These are phyloP conservation scores for Proales similis DNA, from an alignment of 1,140 invertebrate genomes.

Conservation along the genomic window DNA sequence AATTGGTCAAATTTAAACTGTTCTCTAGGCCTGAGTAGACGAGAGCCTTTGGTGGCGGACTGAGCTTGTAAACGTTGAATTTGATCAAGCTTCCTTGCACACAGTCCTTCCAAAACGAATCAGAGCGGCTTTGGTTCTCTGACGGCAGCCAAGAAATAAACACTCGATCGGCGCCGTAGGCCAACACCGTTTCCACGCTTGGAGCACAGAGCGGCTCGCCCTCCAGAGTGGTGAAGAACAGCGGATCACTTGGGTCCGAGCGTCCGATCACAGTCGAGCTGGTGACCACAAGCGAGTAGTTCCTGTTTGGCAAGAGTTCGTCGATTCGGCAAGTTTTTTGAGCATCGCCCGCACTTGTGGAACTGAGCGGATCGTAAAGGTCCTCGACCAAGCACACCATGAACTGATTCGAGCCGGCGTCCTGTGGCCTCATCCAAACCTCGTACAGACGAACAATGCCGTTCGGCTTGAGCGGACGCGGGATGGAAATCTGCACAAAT, in stretches of 20 bases:
- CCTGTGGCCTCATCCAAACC: constrained; percentile 6
- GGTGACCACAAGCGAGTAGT: constrained; percentile 1
- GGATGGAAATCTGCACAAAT: constrained; percentile 7
- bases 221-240: constrained; percentile 16
- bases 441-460: constrained; percentile 31
- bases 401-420: neutral
- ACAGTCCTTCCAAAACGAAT: constrained; percentile 31
- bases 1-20: constrained; percentile 38
- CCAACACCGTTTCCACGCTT: neutral
- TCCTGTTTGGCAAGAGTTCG: neutral
- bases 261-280: constrained; percentile 32
- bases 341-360: neutral
- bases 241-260: constrained; percentile 2
- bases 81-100: constrained; percentile 5
- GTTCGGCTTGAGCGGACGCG: constrained; percentile 7
- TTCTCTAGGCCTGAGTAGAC: constrained; percentile 12
- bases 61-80: neutral
- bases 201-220: constrained; percentile 10
- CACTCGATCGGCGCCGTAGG: neutral
- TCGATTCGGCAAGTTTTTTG: constrained; percentile 12
- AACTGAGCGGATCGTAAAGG: constrained; percentile 7
- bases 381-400: constrained; percentile 17
- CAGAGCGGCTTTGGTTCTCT: neutral
- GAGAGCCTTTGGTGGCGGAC: neutral
- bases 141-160: constrained; percentile 9